Percentiles rank a stretch among this genome's conserved stretches.
These are phyloP conservation scores for Eonycteris spelaea DNA, from an alignment of 2,113 vertebrate genomes.

Conservation along the genomic window DNA sequence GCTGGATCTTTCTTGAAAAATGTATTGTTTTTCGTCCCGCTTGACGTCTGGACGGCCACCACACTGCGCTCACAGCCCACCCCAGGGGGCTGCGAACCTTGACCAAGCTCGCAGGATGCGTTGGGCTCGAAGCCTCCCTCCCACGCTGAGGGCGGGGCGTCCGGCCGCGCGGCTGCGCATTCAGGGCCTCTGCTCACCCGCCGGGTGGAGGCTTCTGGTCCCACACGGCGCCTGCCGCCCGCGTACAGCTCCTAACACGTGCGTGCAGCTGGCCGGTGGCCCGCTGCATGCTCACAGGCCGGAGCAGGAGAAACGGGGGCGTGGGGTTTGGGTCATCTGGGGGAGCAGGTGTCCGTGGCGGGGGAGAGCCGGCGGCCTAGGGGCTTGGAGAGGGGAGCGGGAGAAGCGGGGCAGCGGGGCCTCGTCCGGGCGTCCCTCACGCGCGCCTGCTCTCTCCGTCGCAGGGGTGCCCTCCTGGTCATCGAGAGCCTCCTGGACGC, in stretches of 20 bases:
- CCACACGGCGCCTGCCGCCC: neutral
- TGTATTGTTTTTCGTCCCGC: rapidly evolving
- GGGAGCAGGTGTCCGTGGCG: neutral
- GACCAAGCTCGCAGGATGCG: neutral
- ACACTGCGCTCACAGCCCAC: too few relatives aligned
- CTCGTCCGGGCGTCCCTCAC: too few relatives aligned
- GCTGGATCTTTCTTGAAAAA: neutral
- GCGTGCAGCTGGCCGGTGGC: too few relatives aligned
- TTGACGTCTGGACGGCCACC: rapidly evolving
- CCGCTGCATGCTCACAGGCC: too few relatives aligned
- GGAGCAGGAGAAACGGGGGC: neutral
- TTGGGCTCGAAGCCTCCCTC: neutral
- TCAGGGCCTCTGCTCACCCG: neutral
- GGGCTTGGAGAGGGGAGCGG: rapidly evolving
- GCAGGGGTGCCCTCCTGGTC: slow-evolving; percentile 87
- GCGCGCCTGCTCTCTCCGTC: rapidly evolving
- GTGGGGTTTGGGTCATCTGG: rapidly evolving
- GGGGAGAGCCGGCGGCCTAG: too few relatives aligned
- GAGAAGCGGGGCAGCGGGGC: rapidly evolving
- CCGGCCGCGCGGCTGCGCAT: neutral
- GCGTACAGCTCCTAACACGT: neutral
- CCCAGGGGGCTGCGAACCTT: neutral
- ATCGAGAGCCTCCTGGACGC: slow-evolving; percentile 86
- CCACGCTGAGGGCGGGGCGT: rapidly evolving
- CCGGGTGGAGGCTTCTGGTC: neutral